These are phyloP conservation scores for Ictalurus furcatus DNA, from an alignment of 2,113 vertebrate genomes.

Conservation along the genomic window DNA sequence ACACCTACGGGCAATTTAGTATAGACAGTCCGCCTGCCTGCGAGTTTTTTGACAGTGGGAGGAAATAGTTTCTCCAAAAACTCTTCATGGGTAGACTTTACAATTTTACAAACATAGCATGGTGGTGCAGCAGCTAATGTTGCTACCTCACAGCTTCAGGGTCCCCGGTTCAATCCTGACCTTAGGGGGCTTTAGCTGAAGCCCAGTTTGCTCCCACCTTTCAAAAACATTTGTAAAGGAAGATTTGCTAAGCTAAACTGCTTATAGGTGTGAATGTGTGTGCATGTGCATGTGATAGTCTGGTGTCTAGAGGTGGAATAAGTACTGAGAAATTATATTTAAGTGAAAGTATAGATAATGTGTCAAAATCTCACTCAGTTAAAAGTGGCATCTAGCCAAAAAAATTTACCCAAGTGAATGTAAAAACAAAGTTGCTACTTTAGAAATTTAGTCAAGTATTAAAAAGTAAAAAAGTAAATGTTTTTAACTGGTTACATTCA, in stretches of 20 bases:
- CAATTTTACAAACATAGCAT: neutral
- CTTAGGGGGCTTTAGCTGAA: neutral
- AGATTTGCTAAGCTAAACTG: neutral
- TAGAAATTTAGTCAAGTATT: too few species aligned
- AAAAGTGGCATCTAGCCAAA: neutral
- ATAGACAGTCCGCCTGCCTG: neutral
- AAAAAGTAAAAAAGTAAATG: too few species aligned
- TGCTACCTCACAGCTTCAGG: neutral
- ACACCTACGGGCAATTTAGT: neutral
- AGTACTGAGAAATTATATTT: neutral
- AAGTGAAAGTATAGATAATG: neutral
- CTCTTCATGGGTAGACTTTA: neutral
- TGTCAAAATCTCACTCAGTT: neutral
- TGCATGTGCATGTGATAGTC: neutral
- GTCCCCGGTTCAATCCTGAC: neutral
- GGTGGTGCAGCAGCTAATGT: neutral
- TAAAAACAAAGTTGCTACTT: neutral
- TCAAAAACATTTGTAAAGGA: neutral
- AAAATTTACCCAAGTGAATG: neutral
- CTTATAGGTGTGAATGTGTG: neutral
- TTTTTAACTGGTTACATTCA: neutral
- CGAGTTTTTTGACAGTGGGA: too few species aligned
- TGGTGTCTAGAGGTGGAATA: neutral
- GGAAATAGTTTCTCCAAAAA: conserved; percentile 2
- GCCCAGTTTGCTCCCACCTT: neutral